These are phyloP conservation scores for Turnix velox DNA, from an alignment of 2,113 vertebrate genomes.

Conservation along the genomic window DNA sequence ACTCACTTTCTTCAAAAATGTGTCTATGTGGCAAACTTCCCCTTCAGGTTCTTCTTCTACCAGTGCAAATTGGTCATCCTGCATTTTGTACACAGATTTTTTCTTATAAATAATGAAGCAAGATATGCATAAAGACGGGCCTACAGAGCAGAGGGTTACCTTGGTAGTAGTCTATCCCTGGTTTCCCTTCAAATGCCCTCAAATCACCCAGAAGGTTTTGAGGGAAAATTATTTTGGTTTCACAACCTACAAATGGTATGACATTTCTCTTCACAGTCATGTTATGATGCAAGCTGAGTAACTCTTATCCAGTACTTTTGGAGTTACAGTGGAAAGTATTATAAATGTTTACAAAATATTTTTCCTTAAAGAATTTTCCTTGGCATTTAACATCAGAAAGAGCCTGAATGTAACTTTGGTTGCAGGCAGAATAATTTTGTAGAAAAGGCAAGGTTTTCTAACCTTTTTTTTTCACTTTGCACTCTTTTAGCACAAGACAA, in stretches of 20 bases:
- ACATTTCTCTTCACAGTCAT: background rate
- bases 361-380: background rate
- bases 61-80: background rate
- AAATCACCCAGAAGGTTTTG: background rate
- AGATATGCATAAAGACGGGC: background rate
- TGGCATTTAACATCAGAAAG: background rate
- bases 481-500: background rate
- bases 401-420: background rate
- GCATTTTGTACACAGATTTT: background rate
- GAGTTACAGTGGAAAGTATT: constrained; percentile 2
- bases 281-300: background rate
- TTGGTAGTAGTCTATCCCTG: background rate
- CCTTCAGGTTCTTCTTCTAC: background rate
- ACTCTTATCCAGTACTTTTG: background rate
- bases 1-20: background rate
- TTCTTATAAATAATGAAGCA: background rate
- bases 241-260: background rate
- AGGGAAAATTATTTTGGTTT: background rate
- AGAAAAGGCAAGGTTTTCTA: background rate
- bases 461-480: background rate
- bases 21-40: background rate
- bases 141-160: background rate
- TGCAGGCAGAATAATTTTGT: background rate
- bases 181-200: background rate
- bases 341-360: background rate